Conservation (phyloP, 2,113 vertebrate species). For the Perccottus glenii region DNA sequence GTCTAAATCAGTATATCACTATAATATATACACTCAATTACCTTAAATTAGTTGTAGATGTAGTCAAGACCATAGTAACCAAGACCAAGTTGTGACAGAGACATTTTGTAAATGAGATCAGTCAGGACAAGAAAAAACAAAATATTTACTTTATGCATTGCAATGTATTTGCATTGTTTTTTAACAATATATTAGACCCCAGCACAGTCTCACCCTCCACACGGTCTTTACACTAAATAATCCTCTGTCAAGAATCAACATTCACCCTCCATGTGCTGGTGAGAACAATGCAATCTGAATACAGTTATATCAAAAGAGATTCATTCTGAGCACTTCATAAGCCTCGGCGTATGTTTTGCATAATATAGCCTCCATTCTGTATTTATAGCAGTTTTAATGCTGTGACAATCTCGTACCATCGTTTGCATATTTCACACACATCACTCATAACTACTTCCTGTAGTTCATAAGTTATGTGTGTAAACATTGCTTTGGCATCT, state of each 20-base stretch:
- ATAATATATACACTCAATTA: no score
- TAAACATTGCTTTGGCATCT: background rate
- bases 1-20: no score
- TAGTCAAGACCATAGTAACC: no score
- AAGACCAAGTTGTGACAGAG: no score
- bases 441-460: background rate
- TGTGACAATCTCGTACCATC: background rate
- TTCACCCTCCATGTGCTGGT: background rate
- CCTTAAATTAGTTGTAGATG: no score
- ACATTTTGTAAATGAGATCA: no score
- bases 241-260: background rate
- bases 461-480: background rate
- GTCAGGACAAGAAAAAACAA: no score
- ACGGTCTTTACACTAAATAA: slow-evolving; percentile 12
- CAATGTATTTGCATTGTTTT: no score
- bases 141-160: no score
- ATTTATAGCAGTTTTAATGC: background rate
- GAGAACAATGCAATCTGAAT: slow-evolving; percentile 13
- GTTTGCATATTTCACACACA: background rate
- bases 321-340: background rate
- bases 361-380: slow-evolving; percentile 1
- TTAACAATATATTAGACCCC: no score
- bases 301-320: slow-evolving; percentile 13
- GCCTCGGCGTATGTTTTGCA: slow-evolving; percentile 15
- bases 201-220: slow-evolving; percentile 1